Evolutionary conservation across 1,140 invertebrate species (phyloP), one percentile per base, ranked within the genome.

Genomic region (Drosophila quadrilineata): DNA sequence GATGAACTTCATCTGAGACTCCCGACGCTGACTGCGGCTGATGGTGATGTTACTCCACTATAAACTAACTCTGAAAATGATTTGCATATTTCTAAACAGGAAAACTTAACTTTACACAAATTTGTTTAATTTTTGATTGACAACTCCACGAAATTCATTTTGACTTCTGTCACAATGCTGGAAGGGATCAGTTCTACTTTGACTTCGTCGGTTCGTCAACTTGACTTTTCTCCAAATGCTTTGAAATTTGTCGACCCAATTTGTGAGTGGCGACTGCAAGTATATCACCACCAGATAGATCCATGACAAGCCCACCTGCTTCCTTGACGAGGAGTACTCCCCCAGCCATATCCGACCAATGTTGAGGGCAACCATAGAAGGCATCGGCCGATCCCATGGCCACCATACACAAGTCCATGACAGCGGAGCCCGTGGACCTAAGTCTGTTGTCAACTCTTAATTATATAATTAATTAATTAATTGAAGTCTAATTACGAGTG

Each of bases 261-360:
- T 94, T 91, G 36, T 89, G 77, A 1, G 94, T 93, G 31, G 93
- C 92, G 0, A 96, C 95, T 88, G 94, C 96, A 0, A 98, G 88
- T 0, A 95, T 91, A 80, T 92, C 89, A 6, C 94, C 94, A 49
- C 96, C 96, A 65, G 92, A 90, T n/a, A 96, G 95, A 91, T 98
- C 97, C 28, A 96, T 93, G 12, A 95, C 93, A n/a, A 94, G 92
- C 6, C 97, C 98, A 5, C 98, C 98, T 35, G 98, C 98, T 91
- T 99, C 98, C 43, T 91, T 90, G 0, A 98, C 93, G 36, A 99
- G 93, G 2, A 98, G 89, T 79, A 93, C 92, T n/a, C 95, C 96
- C 9, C 96, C 96, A 17, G 95, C 95, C 59, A 96, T 93, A 77
- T 98, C 96, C 96, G 96, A 98, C 9, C 93, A 92, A 88, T 98